Conservation (phyloP, 2,113 vertebrate genomes). For the Pongo abelii region DNA sequence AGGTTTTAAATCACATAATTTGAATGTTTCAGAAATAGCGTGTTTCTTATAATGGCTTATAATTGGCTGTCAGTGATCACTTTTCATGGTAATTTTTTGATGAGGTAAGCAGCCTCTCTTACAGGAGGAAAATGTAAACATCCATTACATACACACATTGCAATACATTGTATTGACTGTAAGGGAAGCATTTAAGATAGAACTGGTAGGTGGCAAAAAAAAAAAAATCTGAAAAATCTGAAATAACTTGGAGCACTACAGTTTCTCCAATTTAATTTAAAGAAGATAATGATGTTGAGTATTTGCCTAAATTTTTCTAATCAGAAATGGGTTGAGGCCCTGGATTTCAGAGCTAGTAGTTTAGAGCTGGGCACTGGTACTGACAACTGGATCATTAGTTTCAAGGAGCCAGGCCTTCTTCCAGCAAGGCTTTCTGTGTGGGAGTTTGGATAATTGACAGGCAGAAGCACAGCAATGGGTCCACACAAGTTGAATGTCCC, state of each 20-base stretch:
- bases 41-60: not conserved
- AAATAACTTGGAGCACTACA: constrained; percentile 49
- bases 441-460: constrained; percentile 62
- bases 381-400: constrained; percentile 59
- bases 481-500: constrained; percentile 42
- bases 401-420: constrained; percentile 64
- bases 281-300: constrained; percentile 53
- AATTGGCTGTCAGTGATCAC: not conserved
- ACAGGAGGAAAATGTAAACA: not conserved
- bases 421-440: constrained; percentile 70
- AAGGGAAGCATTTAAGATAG: not conserved
- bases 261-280: constrained; percentile 59
- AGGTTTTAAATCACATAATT: constrained; percentile 17
- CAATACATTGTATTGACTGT: not conserved
- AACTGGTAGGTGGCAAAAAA: not conserved
- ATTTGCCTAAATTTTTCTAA: constrained; percentile 66
- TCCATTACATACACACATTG: not conserved
- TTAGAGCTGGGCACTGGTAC: constrained; percentile 45
- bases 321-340: constrained; percentile 63
- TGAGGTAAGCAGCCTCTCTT: not conserved
- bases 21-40: constrained; percentile 28
- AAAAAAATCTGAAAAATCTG: not conserved
- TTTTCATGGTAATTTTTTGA: not conserved
- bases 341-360: not conserved
- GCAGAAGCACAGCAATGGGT: constrained; percentile 56